A percentile compares a stretch with the other conserved stretches of the same genome.
Conservation (phyloP, 2,797 vertebrate species). For the Bradypodion ventrale region DNA sequence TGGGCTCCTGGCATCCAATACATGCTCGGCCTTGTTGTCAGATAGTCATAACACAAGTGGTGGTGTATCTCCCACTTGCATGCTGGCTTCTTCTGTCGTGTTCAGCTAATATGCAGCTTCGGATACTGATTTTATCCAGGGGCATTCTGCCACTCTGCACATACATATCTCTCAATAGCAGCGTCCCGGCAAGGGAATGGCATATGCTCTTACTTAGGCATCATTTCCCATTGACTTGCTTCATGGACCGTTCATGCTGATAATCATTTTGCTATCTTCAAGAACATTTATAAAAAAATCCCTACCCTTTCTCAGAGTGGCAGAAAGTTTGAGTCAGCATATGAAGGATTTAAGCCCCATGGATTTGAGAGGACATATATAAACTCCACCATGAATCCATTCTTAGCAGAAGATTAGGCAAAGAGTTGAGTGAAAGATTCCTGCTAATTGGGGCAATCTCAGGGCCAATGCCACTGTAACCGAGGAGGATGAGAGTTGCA, state of each 20-base stretch:
- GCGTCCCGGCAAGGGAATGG: background rate
- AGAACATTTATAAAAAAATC: background rate
- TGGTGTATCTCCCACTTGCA: background rate
- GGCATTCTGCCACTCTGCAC: background rate
- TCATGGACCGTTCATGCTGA: background rate
- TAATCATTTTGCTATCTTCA: background rate
- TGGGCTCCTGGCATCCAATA: constrained; percentile 61
- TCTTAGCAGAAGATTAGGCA: background rate
- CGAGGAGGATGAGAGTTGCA: background rate
- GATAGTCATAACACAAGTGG: constrained; percentile 66
- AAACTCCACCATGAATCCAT: background rate
- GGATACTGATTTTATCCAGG: background rate
- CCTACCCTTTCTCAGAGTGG: background rate
- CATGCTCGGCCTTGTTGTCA: constrained; percentile 60
- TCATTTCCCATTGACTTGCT: background rate
- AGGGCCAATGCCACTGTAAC: background rate
- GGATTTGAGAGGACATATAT: background rate
- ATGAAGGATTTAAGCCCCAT: background rate
- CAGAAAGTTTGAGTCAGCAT: background rate
- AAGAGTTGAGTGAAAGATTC: no score
- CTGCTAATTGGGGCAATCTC: background rate
- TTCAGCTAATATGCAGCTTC: background rate
- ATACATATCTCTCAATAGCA: background rate
- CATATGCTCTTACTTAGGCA: constrained; percentile 15
- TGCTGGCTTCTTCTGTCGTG: background rate